Evolutionary conservation across 1,140 invertebrate genomes (phyloP).

Genomic region (Laupala kohalensis): DNA sequence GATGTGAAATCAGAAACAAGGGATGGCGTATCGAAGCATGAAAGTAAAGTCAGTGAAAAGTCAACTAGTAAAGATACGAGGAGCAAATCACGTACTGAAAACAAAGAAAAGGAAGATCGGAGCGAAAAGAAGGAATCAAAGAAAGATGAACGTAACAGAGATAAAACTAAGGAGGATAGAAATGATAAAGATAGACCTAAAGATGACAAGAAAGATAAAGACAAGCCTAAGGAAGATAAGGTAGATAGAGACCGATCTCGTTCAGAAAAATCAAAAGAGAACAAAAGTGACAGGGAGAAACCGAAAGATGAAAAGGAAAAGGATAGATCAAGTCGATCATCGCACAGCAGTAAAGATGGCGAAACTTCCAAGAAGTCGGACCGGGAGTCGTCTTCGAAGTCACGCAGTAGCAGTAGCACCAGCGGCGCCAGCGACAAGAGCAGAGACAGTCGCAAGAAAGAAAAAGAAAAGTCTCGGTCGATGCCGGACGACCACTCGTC

Average conservation of each 20-base stretch:
- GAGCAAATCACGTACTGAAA: neutral
- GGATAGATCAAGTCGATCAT: neutral
- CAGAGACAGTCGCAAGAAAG: neutral
- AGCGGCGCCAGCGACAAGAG: neutral
- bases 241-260: neutral
- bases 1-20: neutral
- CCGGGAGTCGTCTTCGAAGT: neutral
- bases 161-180: slow-evolving; percentile 4
- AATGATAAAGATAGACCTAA: neutral
- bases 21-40: neutral
- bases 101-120: neutral
- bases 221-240: slow-evolving; percentile 2
- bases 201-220: neutral
- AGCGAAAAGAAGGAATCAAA: slow-evolving; percentile 3
- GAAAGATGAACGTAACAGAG: neutral
- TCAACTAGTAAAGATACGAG: neutral
- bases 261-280: neutral
- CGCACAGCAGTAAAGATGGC: neutral
- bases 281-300: neutral
- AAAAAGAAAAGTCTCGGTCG: neutral
- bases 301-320: neutral
- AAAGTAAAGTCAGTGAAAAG: neutral
- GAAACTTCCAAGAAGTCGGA: neutral
- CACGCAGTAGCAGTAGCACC: neutral
- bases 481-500: slow-evolving; percentile 6